Evolutionary conservation across 1,140 invertebrate genomes (phyloP).

Genomic region (Caenorhabditis latens): DNA sequence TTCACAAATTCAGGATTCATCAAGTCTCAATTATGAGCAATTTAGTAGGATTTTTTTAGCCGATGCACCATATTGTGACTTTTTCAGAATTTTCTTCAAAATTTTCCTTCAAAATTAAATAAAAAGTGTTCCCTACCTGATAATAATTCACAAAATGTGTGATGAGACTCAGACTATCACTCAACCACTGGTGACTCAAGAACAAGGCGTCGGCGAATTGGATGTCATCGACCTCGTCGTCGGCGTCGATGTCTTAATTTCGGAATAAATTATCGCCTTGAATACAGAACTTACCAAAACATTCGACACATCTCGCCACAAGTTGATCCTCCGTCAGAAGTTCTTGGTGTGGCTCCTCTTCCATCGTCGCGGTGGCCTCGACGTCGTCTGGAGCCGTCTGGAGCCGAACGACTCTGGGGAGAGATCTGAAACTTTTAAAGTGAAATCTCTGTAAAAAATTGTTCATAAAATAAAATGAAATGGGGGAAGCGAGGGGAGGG

Average conservation of each 20-base stretch:
- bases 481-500: not conserved
- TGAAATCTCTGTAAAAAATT: not conserved
- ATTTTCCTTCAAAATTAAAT: not conserved
- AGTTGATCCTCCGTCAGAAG: conserved; percentile 42
- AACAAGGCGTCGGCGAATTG: conserved; percentile 63
- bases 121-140: conserved; percentile 67
- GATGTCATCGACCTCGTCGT: conserved; percentile 13
- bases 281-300: conserved; percentile 1
- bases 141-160: conserved; percentile 72
- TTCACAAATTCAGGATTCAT: too few relatives aligned
- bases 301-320: conserved; percentile 22
- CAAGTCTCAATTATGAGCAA: too few relatives aligned
- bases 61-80: too few relatives aligned
- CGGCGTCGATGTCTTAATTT: conserved; percentile 25
- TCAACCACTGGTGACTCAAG: conserved; percentile 74
- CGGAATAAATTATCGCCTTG: not conserved
- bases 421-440: not conserved
- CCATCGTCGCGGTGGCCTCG: not conserved
- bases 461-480: too few relatives aligned
- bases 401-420: conserved; percentile 32
- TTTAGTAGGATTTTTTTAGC: too few relatives aligned
- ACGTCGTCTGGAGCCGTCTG: conserved; percentile 1
- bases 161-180: conserved; percentile 72
- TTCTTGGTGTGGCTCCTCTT: conserved; percentile 15
- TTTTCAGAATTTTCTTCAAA: not conserved